Conservation (phyloP, 2,797 vertebrate species). For the Lemur catta region DNA sequence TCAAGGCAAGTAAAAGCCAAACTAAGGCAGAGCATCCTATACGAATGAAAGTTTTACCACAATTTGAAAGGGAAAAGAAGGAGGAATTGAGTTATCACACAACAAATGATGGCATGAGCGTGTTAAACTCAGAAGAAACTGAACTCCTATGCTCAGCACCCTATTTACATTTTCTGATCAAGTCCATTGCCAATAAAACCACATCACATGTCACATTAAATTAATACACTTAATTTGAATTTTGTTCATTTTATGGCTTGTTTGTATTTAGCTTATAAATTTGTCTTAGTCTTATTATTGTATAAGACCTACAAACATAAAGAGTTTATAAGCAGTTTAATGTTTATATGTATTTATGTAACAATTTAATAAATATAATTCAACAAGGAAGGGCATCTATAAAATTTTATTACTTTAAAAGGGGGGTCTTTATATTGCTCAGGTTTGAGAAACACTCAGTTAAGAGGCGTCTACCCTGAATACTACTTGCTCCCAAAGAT, state of each 20-base stretch:
- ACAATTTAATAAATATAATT: slow-evolving; percentile 40
- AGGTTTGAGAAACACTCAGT: slow-evolving; percentile 34
- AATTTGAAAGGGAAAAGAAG: neutral
- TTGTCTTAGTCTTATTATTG: neutral
- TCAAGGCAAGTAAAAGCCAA: neutral
- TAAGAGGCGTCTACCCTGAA: neutral
- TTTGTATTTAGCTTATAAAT: slow-evolving; percentile 40
- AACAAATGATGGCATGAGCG: neutral
- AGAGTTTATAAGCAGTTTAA: slow-evolving; percentile 20
- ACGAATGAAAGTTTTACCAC: neutral
- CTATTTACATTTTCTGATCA: neutral
- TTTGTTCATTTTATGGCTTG: slow-evolving; percentile 6
- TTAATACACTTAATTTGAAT: slow-evolving; percentile 5
- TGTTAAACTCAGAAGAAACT: neutral
- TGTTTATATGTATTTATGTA: neutral
- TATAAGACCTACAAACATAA: neutral
- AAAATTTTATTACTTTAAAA: slow-evolving; percentile 46
- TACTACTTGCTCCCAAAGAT: neutral
- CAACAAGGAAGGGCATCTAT: neutral
- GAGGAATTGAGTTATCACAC: neutral
- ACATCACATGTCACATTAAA: neutral
- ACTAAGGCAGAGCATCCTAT: neutral
- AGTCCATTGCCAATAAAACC: neutral
- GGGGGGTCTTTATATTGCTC: neutral
- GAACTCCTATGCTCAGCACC: neutral